Evolutionary conservation across 2,888 invertebrate species (phyloP).

Genomic region (Nomada fabriciana): DNA sequence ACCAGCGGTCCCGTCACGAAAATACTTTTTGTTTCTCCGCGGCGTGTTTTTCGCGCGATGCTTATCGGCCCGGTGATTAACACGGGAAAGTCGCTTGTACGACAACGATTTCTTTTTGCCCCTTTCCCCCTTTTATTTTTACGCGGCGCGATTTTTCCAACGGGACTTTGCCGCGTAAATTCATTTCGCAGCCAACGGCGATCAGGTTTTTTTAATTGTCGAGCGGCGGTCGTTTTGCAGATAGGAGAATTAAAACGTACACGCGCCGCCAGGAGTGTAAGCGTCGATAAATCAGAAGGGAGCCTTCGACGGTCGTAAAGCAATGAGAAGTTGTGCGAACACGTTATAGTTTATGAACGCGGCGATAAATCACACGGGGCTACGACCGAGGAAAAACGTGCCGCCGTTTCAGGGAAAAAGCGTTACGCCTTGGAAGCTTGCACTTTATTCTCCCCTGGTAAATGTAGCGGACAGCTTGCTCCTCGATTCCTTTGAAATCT

Average conservation of each 20-base stretch:
- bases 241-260: conserved; percentile 42
- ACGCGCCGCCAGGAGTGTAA: conserved; percentile 14
- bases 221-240: too few species aligned
- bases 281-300: conserved; percentile 46
- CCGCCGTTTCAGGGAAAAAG: conserved; percentile 45
- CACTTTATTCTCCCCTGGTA: conserved; percentile 35
- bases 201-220: conserved; percentile 22
- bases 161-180: neutral
- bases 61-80: conserved; percentile 53
- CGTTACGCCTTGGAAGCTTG: conserved; percentile 29
- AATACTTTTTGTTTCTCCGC: conserved; percentile 37
- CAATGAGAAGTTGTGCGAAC: conserved; percentile 55
- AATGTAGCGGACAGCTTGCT: conserved; percentile 36
- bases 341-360: conserved; percentile 54
- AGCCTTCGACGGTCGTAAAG: conserved; percentile 59
- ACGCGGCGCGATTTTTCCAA: conserved; percentile 7
- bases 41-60: conserved; percentile 41
- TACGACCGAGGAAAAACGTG: conserved; percentile 50
- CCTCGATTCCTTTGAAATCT: conserved; percentile 35
- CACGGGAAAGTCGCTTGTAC: conserved; percentile 44
- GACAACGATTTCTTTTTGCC: conserved; percentile 25
- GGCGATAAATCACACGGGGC: conserved; percentile 53
- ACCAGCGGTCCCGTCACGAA: conserved; percentile 35
- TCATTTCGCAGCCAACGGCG: conserved; percentile 13
- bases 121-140: neutral